These are phyloP conservation scores for Cynopterus sphinx DNA, from an alignment of 2,797 vertebrate genomes.

Conservation along the genomic window DNA sequence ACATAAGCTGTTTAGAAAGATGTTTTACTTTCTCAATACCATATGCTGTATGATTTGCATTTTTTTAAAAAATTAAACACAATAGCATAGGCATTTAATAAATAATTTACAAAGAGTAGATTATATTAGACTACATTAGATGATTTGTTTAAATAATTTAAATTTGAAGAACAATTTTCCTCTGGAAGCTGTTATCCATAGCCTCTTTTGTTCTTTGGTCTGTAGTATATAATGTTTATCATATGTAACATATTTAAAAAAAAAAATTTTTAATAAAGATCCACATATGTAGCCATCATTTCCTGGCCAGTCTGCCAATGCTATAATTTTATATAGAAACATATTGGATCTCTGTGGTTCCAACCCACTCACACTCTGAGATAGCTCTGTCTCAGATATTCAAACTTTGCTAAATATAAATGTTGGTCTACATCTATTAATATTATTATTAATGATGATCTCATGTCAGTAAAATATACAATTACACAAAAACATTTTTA, in stretches of 20 bases:
- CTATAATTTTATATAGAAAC: not conserved
- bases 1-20: not conserved
- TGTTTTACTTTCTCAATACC: not conserved
- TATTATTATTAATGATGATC: constrained; percentile 38
- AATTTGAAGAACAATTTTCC: not conserved
- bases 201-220: not conserved
- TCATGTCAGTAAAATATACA: constrained; percentile 51
- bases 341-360: not conserved
- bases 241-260: not conserved
- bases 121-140: not conserved
- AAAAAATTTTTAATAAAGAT: not conserved
- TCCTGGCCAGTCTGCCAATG: not conserved
- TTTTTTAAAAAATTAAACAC: not conserved
- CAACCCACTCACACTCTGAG: too few species aligned
- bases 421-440: not conserved
- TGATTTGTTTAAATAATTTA: not conserved
- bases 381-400: not conserved
- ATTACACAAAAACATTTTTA: constrained; percentile 61
- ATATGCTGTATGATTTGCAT: not conserved
- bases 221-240: not conserved
- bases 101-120: not conserved
- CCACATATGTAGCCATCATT: too few species aligned
- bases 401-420: not conserved
- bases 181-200: not conserved
- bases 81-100: not conserved